Percentiles rank a stretch among this genome's conserved stretches.
Evolutionary conservation across 2,888 invertebrate genomes (phyloP).

Genomic region (Stratiomys singularior): DNA sequence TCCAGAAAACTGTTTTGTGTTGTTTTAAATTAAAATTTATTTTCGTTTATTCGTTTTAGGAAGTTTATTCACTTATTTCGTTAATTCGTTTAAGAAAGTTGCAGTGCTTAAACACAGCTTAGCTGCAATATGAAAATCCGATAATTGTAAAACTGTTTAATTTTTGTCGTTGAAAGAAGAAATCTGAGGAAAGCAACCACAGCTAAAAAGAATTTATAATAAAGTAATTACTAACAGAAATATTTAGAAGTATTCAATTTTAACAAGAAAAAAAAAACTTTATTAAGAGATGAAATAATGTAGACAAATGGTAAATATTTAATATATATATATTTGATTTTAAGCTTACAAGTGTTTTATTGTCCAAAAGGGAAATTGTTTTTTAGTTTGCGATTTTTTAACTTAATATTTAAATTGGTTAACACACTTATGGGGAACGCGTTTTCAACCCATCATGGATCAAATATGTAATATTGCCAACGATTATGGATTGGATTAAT

Average conservation of each 20-base stretch:
- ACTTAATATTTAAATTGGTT: too few species aligned
- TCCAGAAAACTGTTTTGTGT: background rate
- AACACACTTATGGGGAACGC: too few species aligned
- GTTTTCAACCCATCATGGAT: too few species aligned
- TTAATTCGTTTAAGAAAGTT: background rate
- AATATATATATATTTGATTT: constrained; percentile 39
- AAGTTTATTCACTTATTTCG: background rate
- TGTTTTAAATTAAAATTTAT: constrained; percentile 7
- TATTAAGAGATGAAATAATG: background rate
- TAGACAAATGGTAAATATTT: constrained; percentile 39
- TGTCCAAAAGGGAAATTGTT: background rate
- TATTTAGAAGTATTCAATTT: constrained; percentile 30
- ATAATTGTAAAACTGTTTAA: too few species aligned
- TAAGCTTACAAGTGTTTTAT: constrained; percentile 12
- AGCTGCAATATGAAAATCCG: too few species aligned
- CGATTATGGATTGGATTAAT: too few species aligned
- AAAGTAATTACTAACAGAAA: background rate
- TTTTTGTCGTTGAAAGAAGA: too few species aligned
- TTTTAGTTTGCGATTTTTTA: too few species aligned
- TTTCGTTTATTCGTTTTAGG: background rate
- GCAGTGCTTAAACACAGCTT: too few species aligned
- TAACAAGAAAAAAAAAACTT: constrained; percentile 16
- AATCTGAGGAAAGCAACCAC: too few species aligned
- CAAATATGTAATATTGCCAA: too few species aligned
- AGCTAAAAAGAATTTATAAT: constrained; percentile 5